Evolutionary conservation across 64 coral and sea anemone species (phyloP).

Genomic region (Orbicella faveolata): DNA sequence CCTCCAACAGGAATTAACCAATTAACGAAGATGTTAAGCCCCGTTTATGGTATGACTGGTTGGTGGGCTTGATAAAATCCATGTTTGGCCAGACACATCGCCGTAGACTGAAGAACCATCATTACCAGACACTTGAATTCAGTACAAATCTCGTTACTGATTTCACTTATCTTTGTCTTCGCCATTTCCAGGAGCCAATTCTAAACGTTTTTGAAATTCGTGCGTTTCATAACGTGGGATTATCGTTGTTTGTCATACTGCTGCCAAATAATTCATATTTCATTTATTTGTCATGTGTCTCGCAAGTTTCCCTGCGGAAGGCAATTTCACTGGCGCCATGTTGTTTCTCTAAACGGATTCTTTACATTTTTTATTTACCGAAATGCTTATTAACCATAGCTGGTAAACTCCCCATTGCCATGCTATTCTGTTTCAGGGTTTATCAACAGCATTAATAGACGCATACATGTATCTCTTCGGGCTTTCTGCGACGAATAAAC

Average conservation of each 20-base stretch:
- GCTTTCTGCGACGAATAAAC: neutral
- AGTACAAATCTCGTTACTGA: too few relatives aligned
- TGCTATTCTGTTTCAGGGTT: too few relatives aligned
- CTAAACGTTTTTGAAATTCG: neutral
- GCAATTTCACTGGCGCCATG: neutral
- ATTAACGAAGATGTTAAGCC: slow-evolving; percentile 10
- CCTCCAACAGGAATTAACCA: slow-evolving; percentile 4
- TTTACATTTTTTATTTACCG: neutral
- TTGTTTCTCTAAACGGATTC: neutral
- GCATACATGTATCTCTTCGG: neutral
- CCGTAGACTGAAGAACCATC: neutral
- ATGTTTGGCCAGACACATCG: neutral
- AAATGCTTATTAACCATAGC: neutral
- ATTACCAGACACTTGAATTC: neutral
- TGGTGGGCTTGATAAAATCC: neutral
- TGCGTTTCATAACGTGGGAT: too few relatives aligned
- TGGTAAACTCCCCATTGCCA: neutral
- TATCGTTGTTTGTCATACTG: neutral
- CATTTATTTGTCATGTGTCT: neutral
- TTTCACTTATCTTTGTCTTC: neutral
- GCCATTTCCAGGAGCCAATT: neutral
- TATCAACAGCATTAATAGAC: neutral
- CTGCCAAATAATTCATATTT: slow-evolving; percentile 29
- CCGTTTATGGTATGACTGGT: neutral
- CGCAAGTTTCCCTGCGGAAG: neutral